A percentile compares a stretch with the other conserved stretches of the same genome.
Evolutionary conservation across 1,140 invertebrate genomes (phyloP).

Genomic region (Acromyrmex echinatior): DNA sequence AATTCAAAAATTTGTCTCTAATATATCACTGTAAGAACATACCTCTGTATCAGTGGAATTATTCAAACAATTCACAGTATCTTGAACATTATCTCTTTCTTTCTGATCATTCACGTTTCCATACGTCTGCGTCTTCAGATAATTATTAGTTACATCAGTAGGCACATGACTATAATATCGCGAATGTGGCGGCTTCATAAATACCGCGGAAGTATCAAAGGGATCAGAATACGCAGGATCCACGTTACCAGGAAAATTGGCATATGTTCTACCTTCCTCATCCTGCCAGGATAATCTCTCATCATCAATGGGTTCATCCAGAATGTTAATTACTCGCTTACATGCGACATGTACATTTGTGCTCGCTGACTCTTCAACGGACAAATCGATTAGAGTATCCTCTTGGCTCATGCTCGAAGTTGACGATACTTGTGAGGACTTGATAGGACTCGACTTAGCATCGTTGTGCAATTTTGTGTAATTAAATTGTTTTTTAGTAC

Average conservation of each 20-base stretch:
- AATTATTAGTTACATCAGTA: constrained; percentile 75
- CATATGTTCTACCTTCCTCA: constrained; percentile 82
- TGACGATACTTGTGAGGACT: constrained; percentile 86
- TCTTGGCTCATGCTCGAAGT: constrained; percentile 86
- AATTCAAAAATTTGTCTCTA: neutral
- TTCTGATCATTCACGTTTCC: constrained; percentile 77
- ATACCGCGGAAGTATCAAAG: constrained; percentile 89
- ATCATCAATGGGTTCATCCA: constrained; percentile 92
- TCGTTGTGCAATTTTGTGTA: constrained; percentile 93
- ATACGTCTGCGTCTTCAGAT: constrained; percentile 76
- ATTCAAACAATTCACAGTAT: constrained; percentile 59
- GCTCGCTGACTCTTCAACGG: constrained; percentile 86
- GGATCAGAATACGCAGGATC: constrained; percentile 83
- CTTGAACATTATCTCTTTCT: constrained; percentile 32
- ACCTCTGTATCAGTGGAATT: constrained; percentile 55
- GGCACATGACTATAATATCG: constrained; percentile 86
- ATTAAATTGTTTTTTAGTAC: constrained; percentile 90
- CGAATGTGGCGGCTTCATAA: constrained; percentile 79
- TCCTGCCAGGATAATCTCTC: constrained; percentile 78
- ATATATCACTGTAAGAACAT: neutral
- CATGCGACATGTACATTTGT: constrained; percentile 70
- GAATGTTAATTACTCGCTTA: constrained; percentile 88
- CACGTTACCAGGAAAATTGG: constrained; percentile 80
- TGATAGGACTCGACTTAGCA: constrained; percentile 82
- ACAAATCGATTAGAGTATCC: constrained; percentile 89